phyloP scores from a whole-genome alignment of 2,888 invertebrate genomes.

The Mesoligia furuncula region DNA sequence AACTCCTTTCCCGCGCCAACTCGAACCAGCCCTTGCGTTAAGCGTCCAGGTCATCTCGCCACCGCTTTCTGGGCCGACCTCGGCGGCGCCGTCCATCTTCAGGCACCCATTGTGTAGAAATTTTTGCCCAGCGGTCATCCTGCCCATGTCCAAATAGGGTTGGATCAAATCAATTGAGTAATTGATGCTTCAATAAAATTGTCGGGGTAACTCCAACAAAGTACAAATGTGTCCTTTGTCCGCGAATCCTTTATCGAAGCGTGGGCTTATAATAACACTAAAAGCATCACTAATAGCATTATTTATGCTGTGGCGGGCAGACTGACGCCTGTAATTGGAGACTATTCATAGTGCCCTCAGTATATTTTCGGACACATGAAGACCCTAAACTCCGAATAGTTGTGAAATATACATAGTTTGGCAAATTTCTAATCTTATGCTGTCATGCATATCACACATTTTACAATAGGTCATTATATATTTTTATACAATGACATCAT shows the following conservation, averaged over 20 bases:
- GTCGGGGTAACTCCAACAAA: too few species aligned
- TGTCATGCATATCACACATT: background rate
- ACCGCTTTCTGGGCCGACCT: too few species aligned
- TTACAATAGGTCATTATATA: background rate
- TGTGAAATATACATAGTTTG: background rate
- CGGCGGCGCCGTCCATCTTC: too few species aligned
- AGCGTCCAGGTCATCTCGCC: too few species aligned
- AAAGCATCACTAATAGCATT: background rate
- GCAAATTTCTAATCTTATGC: background rate
- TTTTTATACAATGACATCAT: background rate
- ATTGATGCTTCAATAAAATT: background rate
- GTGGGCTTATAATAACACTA: too few species aligned
- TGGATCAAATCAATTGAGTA: background rate
- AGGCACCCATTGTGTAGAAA: too few species aligned
- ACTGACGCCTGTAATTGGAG: background rate
- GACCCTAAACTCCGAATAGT: background rate
- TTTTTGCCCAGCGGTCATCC: too few species aligned
- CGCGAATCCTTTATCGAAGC: background rate
- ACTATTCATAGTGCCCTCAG: background rate
- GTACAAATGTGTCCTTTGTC: background rate
- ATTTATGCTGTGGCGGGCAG: background rate
- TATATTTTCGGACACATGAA: background rate
- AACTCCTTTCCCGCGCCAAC: too few species aligned
- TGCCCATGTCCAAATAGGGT: background rate
- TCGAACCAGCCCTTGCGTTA: too few species aligned